A percentile compares a stretch with the other conserved stretches of the same genome.
phyloP scores from a whole-genome alignment of 1,140 invertebrate species.

The Drosophila bocqueti region DNA sequence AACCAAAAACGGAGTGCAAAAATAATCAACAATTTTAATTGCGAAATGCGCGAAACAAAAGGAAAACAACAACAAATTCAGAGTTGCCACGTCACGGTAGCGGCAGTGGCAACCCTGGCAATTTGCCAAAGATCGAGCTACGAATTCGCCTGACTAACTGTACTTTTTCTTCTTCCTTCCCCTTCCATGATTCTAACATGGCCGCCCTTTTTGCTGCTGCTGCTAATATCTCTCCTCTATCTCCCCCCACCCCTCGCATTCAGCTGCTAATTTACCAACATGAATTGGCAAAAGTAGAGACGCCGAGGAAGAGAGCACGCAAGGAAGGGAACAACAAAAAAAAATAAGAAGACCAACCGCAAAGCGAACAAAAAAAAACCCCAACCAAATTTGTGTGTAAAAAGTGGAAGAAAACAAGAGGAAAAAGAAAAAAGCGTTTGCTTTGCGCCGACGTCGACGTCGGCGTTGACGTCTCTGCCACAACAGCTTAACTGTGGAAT shows the following conservation, averaged over 20 bases:
- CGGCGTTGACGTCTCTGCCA: slow-evolving; percentile 44
- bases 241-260: slow-evolving; percentile 1
- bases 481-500: slow-evolving; percentile 44
- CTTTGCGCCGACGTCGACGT: slow-evolving; percentile 12
- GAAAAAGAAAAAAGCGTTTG: slow-evolving; percentile 21
- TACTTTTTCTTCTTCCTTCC: slow-evolving; percentile 23
- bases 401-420: slow-evolving; percentile 27
- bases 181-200: slow-evolving; percentile 16
- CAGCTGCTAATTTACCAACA: slow-evolving; percentile 68
- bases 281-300: slow-evolving; percentile 63
- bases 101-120: slow-evolving; percentile 26
- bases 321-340: slow-evolving; percentile 23
- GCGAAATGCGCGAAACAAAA: slow-evolving; percentile 12
- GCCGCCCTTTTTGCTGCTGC: slow-evolving; percentile 21
- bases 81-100: slow-evolving; percentile 15
- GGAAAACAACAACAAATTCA: slow-evolving; percentile 9
- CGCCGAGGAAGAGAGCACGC: slow-evolving; percentile 27
- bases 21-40: slow-evolving; percentile 26
- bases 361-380: slow-evolving; percentile 13
- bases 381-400: slow-evolving; percentile 32
- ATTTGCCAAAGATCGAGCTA: slow-evolving; percentile 20
- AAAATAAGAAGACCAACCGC: slow-evolving; percentile 20
- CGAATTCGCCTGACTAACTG: slow-evolving; percentile 33
- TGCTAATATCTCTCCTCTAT: slow-evolving; percentile 9
- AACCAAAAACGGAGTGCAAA: slow-evolving; percentile 34